phyloP scores from a whole-genome alignment of 2,888 invertebrate genomes.

The Archips xylosteana region DNA sequence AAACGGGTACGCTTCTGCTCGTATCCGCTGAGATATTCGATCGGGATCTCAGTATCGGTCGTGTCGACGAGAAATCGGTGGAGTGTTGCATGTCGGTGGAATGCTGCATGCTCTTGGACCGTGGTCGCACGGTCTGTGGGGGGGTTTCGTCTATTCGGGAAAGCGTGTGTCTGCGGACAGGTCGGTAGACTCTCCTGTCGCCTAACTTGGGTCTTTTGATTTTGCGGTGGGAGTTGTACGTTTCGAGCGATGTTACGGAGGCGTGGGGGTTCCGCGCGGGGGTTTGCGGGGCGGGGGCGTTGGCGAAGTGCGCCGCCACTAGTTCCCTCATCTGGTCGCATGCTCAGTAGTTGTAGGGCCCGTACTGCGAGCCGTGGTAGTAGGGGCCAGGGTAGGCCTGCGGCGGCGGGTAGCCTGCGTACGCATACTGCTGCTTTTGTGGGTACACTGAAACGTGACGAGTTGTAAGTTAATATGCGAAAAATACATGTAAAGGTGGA shows the following conservation, averaged over 20 bases:
- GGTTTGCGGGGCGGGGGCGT: constrained; percentile 79
- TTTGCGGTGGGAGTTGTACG: constrained; percentile 79
- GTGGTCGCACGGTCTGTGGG: constrained; percentile 53
- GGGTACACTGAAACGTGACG: constrained; percentile 90
- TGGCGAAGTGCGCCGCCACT: constrained; percentile 77
- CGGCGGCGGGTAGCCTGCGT: constrained; percentile 94
- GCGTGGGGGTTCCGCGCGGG: constrained; percentile 73
- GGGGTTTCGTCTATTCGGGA: constrained; percentile 79
- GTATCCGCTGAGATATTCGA: constrained; percentile 79
- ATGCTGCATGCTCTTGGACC: constrained; percentile 70
- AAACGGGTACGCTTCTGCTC: constrained; percentile 78
- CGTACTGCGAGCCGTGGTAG: constrained; percentile 97
- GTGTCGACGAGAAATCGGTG: constrained; percentile 72
- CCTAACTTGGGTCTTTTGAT: constrained; percentile 68
- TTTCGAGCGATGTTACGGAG: constrained; percentile 61
- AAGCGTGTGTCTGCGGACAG: constrained; percentile 69
- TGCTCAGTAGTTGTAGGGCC: constrained; percentile 95
- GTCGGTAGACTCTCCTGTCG: constrained; percentile 73
- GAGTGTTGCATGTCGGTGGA: constrained; percentile 73
- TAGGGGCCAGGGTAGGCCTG: constrained; percentile 94
- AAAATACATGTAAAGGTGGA: not conserved
- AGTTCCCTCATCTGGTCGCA: constrained; percentile 83
- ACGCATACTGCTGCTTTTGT: constrained; percentile 97
- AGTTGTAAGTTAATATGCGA: constrained; percentile 1
- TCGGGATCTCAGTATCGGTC: constrained; percentile 69